Base-by-base conservation (phyloP, 1,140 invertebrate species). In the Pseudobourletiella spinata region DNA sequence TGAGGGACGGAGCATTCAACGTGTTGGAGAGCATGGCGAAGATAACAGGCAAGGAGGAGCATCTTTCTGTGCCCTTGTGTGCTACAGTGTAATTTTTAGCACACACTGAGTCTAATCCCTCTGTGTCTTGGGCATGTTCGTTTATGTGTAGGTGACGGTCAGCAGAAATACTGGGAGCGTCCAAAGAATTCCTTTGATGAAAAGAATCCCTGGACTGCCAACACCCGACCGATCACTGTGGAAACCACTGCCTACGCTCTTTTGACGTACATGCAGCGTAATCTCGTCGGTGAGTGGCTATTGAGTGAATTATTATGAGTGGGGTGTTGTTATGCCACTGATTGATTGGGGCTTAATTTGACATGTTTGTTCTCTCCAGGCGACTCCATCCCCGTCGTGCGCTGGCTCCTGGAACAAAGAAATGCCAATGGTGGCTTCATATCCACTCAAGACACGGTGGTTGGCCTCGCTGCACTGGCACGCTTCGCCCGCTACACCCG, bases 181-280 rank as follows among this genome's bases (percentile, higher is more conserved):
- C 35, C 42, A 24, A 69, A 69, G 46, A 59, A 77, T 0, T 71
- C 78, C 2, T 71, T 74, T 3, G 83, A 84, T 32, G 82, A 83
- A 63, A 83, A 84, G 61, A 88, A 87, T 72, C 86, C 88, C 0
- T 87, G 87, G 81, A 81, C 82, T 51, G 77, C 77, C 26, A 71
- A 83, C 43, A 82, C 86, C 3, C 81, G 84, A 44, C 86, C 86
- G 15, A 80, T 88, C 2, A 88, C 92, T 67, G 83, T 94, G n/a
- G 86, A 91, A 73, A 91, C 91, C 75, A 89, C 91, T 0, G 82
- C 90, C 0, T 96, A 95, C 76, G 88, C 83, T 0, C 74, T 90
- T 6, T 73, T 86, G 1, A 82, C 83, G 1, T 82, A 89, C 70
- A 70, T 88, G 1, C 78, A 79, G 46, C 79, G 82, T 64, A 84